Evolutionary conservation across 2,113 vertebrate species (phyloP).

Genomic region (Callithrix jacchus): DNA sequence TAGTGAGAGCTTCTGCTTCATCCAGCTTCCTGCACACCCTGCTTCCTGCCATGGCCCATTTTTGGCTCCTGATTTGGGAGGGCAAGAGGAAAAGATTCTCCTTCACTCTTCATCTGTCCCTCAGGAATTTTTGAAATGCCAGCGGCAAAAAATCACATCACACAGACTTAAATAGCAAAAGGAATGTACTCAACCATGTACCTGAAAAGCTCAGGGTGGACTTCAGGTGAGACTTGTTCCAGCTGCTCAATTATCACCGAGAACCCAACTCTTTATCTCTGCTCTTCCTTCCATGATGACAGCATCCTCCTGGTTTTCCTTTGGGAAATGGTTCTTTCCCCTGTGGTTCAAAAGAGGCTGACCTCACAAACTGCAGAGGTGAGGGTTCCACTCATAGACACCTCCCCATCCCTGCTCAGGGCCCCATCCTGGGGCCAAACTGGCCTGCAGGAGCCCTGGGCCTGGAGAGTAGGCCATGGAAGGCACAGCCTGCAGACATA

Average conservation of each 20-base stretch:
- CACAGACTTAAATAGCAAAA: not conserved
- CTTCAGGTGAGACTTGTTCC: not conserved
- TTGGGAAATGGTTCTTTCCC: not conserved
- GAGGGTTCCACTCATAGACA: not conserved
- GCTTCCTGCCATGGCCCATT: not conserved
- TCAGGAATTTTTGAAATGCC: not conserved
- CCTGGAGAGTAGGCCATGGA: accelerated
- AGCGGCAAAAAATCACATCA: not conserved
- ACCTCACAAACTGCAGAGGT: not conserved
- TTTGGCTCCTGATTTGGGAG: not conserved
- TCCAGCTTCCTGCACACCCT: not conserved
- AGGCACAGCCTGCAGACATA: not conserved
- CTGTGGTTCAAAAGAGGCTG: not conserved
- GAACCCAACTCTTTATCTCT: not conserved
- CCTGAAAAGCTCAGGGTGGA: not conserved
- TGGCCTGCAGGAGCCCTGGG: not conserved
- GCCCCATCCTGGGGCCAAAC: not conserved
- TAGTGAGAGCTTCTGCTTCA: not conserved
- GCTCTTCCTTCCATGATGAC: not conserved
- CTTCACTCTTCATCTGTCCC: not conserved
- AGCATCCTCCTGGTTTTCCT: not conserved
- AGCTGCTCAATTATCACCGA: not conserved
- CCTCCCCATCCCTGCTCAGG: not conserved
- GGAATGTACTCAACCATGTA: not conserved
- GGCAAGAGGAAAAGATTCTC: no score